These are phyloP conservation scores for Saguinus midas DNA, from an alignment of 2,113 vertebrate species.

Conservation along the genomic window DNA sequence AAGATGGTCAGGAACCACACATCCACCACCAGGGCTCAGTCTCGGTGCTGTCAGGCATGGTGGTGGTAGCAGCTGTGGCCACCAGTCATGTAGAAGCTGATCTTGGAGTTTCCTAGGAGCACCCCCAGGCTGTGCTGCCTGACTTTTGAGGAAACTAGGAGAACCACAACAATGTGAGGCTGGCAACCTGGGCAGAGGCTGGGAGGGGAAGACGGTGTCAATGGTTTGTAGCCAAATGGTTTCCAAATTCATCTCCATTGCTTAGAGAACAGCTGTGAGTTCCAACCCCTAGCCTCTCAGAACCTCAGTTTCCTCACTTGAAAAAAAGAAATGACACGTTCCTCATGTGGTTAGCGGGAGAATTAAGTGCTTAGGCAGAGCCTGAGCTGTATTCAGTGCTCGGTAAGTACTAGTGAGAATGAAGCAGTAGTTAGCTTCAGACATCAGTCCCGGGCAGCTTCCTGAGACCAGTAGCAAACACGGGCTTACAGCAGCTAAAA, in stretches of 20 bases:
- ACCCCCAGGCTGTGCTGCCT: neutral
- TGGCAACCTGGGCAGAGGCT: neutral
- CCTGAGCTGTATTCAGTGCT: neutral
- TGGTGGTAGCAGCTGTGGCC: neutral
- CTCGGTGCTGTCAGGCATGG: accelerated
- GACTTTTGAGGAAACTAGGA: neutral
- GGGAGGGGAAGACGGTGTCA: no score
- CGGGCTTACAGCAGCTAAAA: no score
- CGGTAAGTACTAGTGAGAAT: neutral
- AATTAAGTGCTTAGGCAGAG: neutral
- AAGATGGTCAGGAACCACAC: neutral
- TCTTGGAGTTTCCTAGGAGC: neutral
- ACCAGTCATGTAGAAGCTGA: neutral
- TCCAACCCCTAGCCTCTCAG: neutral
- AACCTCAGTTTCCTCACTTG: neutral
- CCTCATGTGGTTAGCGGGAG: neutral
- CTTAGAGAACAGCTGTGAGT: neutral
- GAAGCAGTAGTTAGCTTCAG: neutral
- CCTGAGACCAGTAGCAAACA: neutral
- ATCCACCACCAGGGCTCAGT: no score
- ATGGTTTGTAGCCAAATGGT: no score
- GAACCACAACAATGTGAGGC: accelerated
- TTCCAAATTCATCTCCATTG: neutral
- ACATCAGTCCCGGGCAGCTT: neutral
- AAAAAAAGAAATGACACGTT: neutral